Conservation (phyloP, 2,888 invertebrate species). For the Noctua janthe region DNA sequence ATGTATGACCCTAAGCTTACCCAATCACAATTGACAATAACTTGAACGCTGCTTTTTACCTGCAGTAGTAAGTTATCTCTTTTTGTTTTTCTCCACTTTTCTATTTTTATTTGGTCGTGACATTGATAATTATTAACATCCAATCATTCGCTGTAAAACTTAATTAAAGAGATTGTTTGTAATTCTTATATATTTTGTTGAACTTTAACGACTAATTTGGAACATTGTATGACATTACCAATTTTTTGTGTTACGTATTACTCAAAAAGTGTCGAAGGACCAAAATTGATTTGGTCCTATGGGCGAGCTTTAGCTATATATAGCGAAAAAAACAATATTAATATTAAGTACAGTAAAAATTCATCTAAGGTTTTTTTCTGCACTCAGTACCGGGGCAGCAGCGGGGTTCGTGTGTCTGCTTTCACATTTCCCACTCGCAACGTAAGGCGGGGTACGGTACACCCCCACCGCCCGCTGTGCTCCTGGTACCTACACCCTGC, state of each 20-base stretch:
- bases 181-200: neutral
- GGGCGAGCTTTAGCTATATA: neutral
- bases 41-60: neutral
- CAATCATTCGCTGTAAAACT: neutral
- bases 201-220: neutral
- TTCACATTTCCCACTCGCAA: slow-evolving; percentile 90
- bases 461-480: slow-evolving; percentile 83
- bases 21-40: neutral
- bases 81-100: neutral
- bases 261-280: neutral
- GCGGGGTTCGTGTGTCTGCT: slow-evolving; percentile 90
- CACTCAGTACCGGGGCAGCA: slow-evolving; percentile 82
- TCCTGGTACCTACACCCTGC: slow-evolving; percentile 86
- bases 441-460: slow-evolving; percentile 84
- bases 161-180: neutral
- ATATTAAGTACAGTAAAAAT: neutral
- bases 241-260: neutral
- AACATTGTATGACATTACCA: neutral
- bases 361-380: slow-evolving; percentile 72
- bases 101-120: neutral
- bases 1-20: neutral
- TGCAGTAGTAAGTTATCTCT: neutral
- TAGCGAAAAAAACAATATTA: neutral
- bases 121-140: neutral
- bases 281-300: neutral